phyloP scores from a whole-genome alignment of 2,113 vertebrate species.

The Thamnaconus septentrionalis region DNA sequence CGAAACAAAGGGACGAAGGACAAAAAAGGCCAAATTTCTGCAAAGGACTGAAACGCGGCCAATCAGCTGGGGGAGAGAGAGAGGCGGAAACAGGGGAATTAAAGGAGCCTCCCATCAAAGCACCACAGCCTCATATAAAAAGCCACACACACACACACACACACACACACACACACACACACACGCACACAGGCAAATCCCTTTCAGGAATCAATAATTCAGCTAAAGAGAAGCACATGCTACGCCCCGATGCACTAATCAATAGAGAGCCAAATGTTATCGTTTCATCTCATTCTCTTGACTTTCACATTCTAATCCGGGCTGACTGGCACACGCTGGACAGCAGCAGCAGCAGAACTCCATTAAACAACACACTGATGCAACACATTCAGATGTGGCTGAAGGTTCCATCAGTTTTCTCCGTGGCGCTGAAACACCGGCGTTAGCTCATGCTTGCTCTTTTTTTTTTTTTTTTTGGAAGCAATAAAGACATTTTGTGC shows the following conservation, averaged over 20 bases:
- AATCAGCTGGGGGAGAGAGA: constrained; percentile 52
- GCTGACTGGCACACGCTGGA: constrained; percentile 40
- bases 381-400: constrained; percentile 2
- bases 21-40: constrained; percentile 43
- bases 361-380: constrained; percentile 27
- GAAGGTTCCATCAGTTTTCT: constrained; percentile 12
- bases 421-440: not conserved
- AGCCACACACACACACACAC: constrained; percentile 13
- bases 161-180: constrained; percentile 22
- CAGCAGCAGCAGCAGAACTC: constrained; percentile 21
- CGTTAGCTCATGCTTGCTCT: too few relatives aligned
- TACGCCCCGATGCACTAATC: constrained; percentile 71
- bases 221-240: constrained; percentile 75
- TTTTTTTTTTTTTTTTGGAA: too few relatives aligned
- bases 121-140: constrained; percentile 36
- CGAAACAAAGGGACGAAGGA: constrained; percentile 24
- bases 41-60: constrained; percentile 34
- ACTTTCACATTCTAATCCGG: constrained; percentile 70
- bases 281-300: constrained; percentile 71
- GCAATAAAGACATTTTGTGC: too few relatives aligned
- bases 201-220: constrained; percentile 73
- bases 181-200: constrained; percentile 52
- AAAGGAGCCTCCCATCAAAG: constrained; percentile 63
- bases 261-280: constrained; percentile 75
- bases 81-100: constrained; percentile 52